Base-by-base conservation (phyloP, 2,113 vertebrate genomes). In the Gopherus flavomarginatus region DNA sequence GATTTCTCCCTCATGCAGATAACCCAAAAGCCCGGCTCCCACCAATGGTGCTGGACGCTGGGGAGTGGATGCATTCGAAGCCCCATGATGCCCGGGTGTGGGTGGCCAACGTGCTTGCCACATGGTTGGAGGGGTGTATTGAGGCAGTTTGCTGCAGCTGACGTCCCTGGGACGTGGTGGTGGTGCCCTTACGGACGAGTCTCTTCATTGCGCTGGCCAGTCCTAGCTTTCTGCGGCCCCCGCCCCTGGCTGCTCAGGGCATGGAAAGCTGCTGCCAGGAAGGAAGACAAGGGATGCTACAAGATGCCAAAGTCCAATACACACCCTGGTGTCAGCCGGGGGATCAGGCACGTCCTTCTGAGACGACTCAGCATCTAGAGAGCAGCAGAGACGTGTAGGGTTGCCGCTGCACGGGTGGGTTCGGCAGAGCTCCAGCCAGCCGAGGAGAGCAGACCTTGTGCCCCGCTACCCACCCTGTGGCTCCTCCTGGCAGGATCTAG, bases 131-230 rank as follows among this genome's bases (percentile, higher is more conserved):
- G 22, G 42, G 72, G 38, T 26, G 42, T 26, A 11, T 3, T 11
- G 72, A 42, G 42, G 75, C 75, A 27, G 26, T 78, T 78, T 47
- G 22, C 75, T 78, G 75, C 75, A 27, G 75, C 75, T 47, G 42
- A 14, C 11, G 24, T 42, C 21, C 42, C n/a, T 75, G 72, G n/a
- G 72, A 75, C 35, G 17, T 65, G 31, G 62, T 14, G n/a, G 31
- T 9, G 35, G 62, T 17, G 62, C 31, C 62, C 35, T 22, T 22
- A 38, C n/a, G 8, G 65, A 21, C 4, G 19, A 38, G 65, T 38
- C 65, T 72, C n/a, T 19, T 72, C 31, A 17, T 69, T 0, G 1
- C 0, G 1, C 0, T 0, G 84, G 54, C 35, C 26, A 24, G 14
- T 31, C 12, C 26, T 62, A 62, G 59, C 31, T n/a, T 2, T 16